Evolutionary conservation across 2,113 vertebrate species (phyloP).

Genomic region (Semnornis frantzii): DNA sequence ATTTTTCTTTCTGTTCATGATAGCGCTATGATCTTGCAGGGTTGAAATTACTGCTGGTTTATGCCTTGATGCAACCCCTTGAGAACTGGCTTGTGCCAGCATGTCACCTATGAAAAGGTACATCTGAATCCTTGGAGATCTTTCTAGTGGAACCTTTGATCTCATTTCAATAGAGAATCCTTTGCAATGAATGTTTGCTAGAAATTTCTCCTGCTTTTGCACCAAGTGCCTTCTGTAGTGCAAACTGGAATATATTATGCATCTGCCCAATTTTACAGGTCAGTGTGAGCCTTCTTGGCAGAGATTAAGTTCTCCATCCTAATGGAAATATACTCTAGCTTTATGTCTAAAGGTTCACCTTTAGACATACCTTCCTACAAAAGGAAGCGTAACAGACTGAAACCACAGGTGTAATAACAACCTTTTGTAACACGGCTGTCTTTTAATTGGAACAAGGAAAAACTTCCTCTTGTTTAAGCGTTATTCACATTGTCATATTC

Average conservation of each 20-base stretch:
- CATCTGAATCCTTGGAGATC: constrained; percentile 50
- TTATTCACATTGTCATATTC: not conserved
- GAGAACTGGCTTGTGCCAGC: constrained; percentile 52
- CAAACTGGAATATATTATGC: not conserved
- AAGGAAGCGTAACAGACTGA: not conserved
- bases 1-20: constrained; percentile 53
- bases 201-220: constrained; percentile 50
- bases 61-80: constrained; percentile 16
- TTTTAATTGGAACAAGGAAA: not conserved
- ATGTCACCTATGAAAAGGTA: constrained; percentile 54
- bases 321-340: not conserved
- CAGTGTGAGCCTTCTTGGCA: not conserved
- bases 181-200: constrained; percentile 41
- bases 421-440: not conserved
- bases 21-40: constrained; percentile 46
- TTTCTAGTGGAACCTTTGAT: constrained; percentile 33
- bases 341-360: not conserved
- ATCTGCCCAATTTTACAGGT: not conserved
- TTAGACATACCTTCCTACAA: no score
- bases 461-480: not conserved
- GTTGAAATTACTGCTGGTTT: constrained; percentile 54
- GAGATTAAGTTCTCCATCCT: not conserved
- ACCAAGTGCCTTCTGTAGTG: not conserved
- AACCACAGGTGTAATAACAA: not conserved
- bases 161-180: constrained; percentile 25